Conservation (phyloP, 1,140 invertebrate species). For the Anastatus disparis region DNA sequence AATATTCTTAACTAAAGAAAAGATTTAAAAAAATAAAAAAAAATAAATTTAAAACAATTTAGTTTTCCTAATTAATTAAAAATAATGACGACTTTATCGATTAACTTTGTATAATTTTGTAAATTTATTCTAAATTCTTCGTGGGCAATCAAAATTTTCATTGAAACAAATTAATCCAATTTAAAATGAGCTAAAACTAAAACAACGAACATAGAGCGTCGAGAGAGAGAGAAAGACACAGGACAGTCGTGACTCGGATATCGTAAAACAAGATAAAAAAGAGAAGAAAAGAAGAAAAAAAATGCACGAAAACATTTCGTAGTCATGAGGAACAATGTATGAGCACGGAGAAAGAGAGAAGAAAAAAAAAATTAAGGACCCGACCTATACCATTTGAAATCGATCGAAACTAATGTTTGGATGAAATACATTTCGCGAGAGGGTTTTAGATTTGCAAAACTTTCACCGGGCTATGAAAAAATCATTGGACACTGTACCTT, state of each 20-base stretch:
- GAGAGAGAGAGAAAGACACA: no score
- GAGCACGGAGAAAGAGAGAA: no score
- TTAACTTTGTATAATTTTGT: no score
- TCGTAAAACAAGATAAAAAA: constrained; percentile 5
- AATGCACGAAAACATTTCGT: not conserved
- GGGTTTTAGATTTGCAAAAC: not conserved
- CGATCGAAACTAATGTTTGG: not conserved
- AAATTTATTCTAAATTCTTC: no score
- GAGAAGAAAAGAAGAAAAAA: no score
- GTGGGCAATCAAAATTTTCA: not conserved
- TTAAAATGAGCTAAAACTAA: not conserved
- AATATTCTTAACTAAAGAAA: no score
- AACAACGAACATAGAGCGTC: no score
- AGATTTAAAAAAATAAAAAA: no score
- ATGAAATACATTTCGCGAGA: not conserved
- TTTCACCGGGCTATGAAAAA: not conserved
- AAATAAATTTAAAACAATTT: no score
- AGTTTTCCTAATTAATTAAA: no score
- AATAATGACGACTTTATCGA: no score
- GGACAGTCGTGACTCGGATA: constrained; percentile 9
- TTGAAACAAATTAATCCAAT: constrained; percentile 25
- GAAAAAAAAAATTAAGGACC: constrained; percentile 16
- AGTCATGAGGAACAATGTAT: not conserved
- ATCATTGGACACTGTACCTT: not conserved
- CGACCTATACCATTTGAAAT: constrained; percentile 8